Base-by-base conservation (phyloP, 1,140 invertebrate species). In the Prorops nasuta region DNA sequence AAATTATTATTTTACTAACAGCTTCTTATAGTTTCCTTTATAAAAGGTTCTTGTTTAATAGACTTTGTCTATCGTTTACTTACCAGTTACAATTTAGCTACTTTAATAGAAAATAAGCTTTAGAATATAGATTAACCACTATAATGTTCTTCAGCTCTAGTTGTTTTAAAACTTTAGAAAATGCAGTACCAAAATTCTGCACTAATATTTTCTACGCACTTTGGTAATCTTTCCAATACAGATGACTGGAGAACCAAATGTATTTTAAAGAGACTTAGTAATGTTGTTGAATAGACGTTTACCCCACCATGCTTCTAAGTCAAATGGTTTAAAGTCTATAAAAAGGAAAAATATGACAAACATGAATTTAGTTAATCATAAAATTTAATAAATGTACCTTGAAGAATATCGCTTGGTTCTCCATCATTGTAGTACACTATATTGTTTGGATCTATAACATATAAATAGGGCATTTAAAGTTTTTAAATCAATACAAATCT, bases 221-320 rank as follows among this genome's bases (percentile, higher is more conserved):
- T 28, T 28, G 24, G 10, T 6, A 6, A 28, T 10, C 24, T 28
- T 28, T 28, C 4, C 24, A 28, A 28, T 28, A 10, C 4, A 28
- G 10, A 6, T 28, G 24, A 6, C 4, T 10, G 10, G 24, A 6
- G 4, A 6, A 28, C 4, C 24, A n/a, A 28, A 10, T 28, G 10
- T 36, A 14, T 50, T 64, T 83, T 78, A 86, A 46, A 86, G 81
- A 18, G 84, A 88, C 63, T 87, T 88, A 40, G 86, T 89, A 64
- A 88, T 87, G 66, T 87, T 90, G 58, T 89, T 87, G 71, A 88
- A 90, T 36, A 92, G 75, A 55, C 90, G 76, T 66, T 90, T 88
- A 35, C 90, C 89, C 90, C 90, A 93, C 88, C 89, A 93, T 10
- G 88, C 85, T 66, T 92, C 90, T 60, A 93, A 76, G 76, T 92